Percentiles rank a stretch among this genome's conserved stretches.
Conservation (phyloP, 1,140 invertebrate genomes). For the Tribolium castaneum region DNA sequence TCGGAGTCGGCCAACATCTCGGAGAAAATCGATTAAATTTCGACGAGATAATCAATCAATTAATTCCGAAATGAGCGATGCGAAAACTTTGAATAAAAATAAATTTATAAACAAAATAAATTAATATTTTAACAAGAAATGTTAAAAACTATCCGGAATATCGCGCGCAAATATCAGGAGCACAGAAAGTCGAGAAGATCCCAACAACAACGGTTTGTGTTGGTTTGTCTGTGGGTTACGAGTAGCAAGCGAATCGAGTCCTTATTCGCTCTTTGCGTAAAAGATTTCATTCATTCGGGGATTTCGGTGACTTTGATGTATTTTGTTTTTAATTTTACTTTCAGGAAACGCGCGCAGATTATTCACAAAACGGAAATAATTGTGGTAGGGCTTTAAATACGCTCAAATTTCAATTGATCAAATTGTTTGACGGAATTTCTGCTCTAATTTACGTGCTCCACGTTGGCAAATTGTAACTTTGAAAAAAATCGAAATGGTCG, state of each 20-base stretch:
- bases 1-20: background rate
- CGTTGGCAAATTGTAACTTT: too few relatives aligned
- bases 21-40: background rate
- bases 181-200: constrained; percentile 48
- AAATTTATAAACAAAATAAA: constrained; percentile 28
- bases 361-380: constrained; percentile 1
- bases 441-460: background rate
- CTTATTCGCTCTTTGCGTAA: background rate
- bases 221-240: background rate
- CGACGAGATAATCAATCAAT: background rate
- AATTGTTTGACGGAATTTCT: constrained; percentile 2
- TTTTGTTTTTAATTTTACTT: constrained; percentile 27
- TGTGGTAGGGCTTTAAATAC: background rate
- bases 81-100: constrained; percentile 4
- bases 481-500: too few relatives aligned
- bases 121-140: constrained; percentile 29
- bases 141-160: constrained; percentile 38
- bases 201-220: constrained; percentile 16
- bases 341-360: constrained; percentile 21
- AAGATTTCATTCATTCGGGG: background rate
- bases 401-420: background rate
- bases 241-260: background rate
- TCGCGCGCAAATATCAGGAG: constrained; percentile 61
- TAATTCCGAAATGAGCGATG: background rate
- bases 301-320: background rate